Evolutionary conservation across 2,797 vertebrate species (phyloP).

Genomic region (Sebastes steindachneri): DNA sequence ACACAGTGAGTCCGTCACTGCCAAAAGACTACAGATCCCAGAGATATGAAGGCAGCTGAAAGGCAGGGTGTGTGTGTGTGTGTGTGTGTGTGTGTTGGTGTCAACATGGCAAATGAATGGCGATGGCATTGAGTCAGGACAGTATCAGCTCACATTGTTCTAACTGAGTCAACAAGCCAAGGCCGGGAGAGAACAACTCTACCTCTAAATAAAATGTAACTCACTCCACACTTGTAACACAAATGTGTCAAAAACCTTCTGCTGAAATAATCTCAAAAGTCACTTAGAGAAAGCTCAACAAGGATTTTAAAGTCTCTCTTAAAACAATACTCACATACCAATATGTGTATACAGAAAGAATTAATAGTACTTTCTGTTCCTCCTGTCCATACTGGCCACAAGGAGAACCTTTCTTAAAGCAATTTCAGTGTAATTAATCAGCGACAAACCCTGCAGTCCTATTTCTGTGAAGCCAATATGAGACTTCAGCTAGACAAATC

Average conservation of each 20-base stretch:
- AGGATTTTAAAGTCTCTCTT: not conserved
- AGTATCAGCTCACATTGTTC: conserved; percentile 6
- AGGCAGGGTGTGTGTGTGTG: not conserved
- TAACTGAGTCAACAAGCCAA: not conserved
- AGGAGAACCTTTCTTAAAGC: not conserved
- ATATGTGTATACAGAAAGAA: not conserved
- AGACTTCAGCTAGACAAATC: not conserved
- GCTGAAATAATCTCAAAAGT: not conserved
- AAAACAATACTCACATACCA: not conserved
- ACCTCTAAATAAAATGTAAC: conserved; percentile 5
- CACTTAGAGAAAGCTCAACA: not conserved
- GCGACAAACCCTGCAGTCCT: not conserved
- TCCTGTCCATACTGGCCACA: not conserved
- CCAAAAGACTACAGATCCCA: conserved; percentile 63
- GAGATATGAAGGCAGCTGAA: conserved; percentile 56
- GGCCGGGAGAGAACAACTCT: not conserved
- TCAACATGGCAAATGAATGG: conserved; percentile 8
- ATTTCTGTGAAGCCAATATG: not conserved
- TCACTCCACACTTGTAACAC: not conserved
- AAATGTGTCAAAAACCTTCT: not conserved
- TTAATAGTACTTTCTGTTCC: not conserved
- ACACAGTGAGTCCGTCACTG: conserved; percentile 21
- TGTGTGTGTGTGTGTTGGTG: not conserved
- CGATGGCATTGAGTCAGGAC: not conserved
- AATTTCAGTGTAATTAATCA: not conserved